These are phyloP conservation scores for Gerris lacustris DNA, from an alignment of 2,888 invertebrate species.

Conservation along the genomic window DNA sequence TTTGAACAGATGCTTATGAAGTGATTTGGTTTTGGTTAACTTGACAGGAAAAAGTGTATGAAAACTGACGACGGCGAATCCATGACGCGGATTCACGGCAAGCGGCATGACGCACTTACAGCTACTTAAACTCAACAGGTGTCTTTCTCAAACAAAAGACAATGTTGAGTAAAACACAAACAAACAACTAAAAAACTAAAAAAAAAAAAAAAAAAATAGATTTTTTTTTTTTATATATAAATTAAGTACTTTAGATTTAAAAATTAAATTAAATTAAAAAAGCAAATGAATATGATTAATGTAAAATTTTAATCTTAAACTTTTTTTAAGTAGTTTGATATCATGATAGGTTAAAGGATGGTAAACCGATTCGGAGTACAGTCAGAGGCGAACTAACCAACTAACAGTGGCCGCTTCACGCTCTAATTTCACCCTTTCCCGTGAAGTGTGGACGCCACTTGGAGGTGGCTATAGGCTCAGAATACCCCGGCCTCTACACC, in stretches of 20 bases:
- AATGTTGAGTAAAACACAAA: too few relatives aligned
- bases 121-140: not conserved
- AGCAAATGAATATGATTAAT: too few relatives aligned
- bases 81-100: conserved; percentile 20
- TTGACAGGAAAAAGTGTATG: conserved; percentile 24
- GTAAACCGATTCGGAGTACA: not conserved
- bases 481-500: too few relatives aligned
- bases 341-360: too few relatives aligned
- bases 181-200: too few relatives aligned
- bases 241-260: too few relatives aligned
- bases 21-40: not conserved
- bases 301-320: too few relatives aligned
- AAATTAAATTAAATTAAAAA: too few relatives aligned
- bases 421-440: not conserved
- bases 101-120: conserved; percentile 20
- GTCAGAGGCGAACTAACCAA: not conserved
- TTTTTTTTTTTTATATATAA: too few relatives aligned
- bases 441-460: not conserved
- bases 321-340: too few relatives aligned
- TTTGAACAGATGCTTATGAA: not conserved
- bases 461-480: not conserved
- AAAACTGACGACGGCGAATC: conserved; percentile 24
- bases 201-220: too few relatives aligned
- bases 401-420: not conserved
- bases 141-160: not conserved